Conservation (phyloP, 1,140 invertebrate genomes). For the Drosophila tropicalis region DNA sequence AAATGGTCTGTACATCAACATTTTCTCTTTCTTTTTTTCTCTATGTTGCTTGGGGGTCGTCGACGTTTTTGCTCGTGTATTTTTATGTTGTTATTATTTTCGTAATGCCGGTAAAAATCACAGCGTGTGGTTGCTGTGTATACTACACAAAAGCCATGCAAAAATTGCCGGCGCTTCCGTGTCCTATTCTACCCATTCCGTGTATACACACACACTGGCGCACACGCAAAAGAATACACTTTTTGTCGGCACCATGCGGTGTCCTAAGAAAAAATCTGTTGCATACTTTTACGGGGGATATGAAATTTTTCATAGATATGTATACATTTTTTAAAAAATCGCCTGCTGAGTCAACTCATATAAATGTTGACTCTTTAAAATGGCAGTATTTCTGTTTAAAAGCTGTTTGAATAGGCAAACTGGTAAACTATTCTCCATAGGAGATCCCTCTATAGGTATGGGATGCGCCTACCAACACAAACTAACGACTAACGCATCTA, state of each 20-base stretch:
- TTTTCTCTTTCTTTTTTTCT: conserved; percentile 5
- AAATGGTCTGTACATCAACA: conserved; percentile 38
- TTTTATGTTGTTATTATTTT: conserved; percentile 72
- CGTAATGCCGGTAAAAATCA: conserved; percentile 77
- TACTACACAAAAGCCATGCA: conserved; percentile 42
- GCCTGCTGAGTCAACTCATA: conserved; percentile 16
- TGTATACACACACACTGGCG: neutral
- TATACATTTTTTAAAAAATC: conserved; percentile 10
- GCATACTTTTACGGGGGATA: conserved; percentile 63
- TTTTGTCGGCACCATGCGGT: conserved; percentile 63
- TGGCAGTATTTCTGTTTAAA: conserved; percentile 20
- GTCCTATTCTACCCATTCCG: conserved; percentile 14
- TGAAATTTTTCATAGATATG: conserved; percentile 54
- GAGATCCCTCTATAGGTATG: conserved; percentile 45
- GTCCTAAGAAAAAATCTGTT: conserved; percentile 66
- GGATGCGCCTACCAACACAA: conserved; percentile 15
- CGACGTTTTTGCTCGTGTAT: conserved; percentile 50
- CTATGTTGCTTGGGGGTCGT: conserved; percentile 25
- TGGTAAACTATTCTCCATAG: conserved; percentile 47
- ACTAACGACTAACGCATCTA: too few relatives aligned
- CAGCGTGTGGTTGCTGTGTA: conserved; percentile 58
- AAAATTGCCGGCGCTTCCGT: conserved; percentile 48
- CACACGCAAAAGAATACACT: neutral
- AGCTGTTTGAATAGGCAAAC: conserved; percentile 20
- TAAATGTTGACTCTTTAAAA: conserved; percentile 39